These are phyloP conservation scores for Copsychus sechellarum DNA, from an alignment of 2,113 vertebrate genomes.

Conservation along the genomic window DNA sequence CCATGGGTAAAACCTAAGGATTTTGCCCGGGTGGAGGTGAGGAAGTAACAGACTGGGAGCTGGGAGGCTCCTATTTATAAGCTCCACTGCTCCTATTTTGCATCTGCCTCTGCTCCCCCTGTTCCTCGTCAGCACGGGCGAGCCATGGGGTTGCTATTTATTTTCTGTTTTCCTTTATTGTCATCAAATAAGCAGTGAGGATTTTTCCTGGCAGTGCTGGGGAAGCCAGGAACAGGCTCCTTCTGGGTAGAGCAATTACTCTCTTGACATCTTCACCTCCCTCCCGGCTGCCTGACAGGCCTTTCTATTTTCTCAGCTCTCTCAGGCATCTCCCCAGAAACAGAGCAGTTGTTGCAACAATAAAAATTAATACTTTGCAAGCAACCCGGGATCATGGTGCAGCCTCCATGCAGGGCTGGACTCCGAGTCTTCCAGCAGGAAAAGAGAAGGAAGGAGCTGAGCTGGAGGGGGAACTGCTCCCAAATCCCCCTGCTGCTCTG, in stretches of 20 bases:
- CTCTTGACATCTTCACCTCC: slow-evolving; percentile 49
- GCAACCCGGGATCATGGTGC: not conserved
- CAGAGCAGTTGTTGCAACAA: not conserved
- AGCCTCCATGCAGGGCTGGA: accelerated
- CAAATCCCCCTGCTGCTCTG: accelerated
- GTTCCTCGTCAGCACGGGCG: slow-evolving; percentile 11
- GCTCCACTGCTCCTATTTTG: slow-evolving; percentile 30
- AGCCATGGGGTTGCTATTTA: slow-evolving; percentile 2
- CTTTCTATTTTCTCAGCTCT: slow-evolving; percentile 38
- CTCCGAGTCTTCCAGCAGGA: accelerated
- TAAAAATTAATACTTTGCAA: slow-evolving; percentile 22
- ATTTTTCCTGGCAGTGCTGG: slow-evolving; percentile 49
- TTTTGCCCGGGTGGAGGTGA: not conserved
- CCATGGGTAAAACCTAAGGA: not conserved
- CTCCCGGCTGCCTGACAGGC: not conserved
- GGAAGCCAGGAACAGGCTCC: slow-evolving; percentile 35
- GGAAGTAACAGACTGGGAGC: not conserved
- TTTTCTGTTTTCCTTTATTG: not conserved
- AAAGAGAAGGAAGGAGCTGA: not conserved
- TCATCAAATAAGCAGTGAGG: not conserved
- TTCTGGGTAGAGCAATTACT: slow-evolving; percentile 68
- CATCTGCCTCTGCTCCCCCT: slow-evolving; percentile 49
- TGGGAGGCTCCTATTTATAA: slow-evolving; percentile 58
- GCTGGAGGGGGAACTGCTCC: not conserved
- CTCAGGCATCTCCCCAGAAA: slow-evolving; percentile 21